A percentile compares a stretch with the other conserved stretches of the same genome.
phyloP scores from a whole-genome alignment of 2,113 vertebrate species.

The Nothoprocta pentlandii region DNA sequence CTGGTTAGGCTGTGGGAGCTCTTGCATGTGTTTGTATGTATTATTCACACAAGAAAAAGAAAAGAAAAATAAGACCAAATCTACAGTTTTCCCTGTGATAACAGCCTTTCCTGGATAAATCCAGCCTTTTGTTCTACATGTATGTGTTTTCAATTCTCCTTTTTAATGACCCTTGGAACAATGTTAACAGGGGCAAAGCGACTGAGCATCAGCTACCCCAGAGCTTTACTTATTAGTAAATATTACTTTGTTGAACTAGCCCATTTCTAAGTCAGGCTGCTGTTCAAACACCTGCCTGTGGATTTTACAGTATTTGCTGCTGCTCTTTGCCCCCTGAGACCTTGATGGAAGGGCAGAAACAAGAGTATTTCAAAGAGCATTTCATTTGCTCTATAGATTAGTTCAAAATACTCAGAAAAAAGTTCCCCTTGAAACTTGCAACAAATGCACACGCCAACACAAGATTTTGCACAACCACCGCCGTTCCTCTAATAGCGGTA shows the following conservation, averaged over 20 bases:
- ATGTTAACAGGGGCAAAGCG: neutral
- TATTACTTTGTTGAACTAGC: neutral
- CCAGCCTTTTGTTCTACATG: neutral
- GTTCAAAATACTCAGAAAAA: neutral
- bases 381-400: neutral
- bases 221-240: neutral
- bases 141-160: neutral
- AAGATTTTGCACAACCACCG: neutral
- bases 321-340: neutral
- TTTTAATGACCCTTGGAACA: neutral
- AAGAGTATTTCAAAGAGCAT: neutral
- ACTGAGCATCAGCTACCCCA: neutral
- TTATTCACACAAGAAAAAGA: neutral
- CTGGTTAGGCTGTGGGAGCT: neutral
- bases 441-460: neutral
- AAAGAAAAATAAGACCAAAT: neutral
- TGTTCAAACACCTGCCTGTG: neutral
- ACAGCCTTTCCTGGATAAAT: neutral
- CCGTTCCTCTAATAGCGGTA: neutral
- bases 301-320: neutral
- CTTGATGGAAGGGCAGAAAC: neutral
- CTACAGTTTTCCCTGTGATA: neutral
- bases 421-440: neutral
- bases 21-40: accelerated
- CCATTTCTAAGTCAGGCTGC: neutral